Conservation (phyloP, 2,888 invertebrate species). For the Cactoblastis cactorum region DNA sequence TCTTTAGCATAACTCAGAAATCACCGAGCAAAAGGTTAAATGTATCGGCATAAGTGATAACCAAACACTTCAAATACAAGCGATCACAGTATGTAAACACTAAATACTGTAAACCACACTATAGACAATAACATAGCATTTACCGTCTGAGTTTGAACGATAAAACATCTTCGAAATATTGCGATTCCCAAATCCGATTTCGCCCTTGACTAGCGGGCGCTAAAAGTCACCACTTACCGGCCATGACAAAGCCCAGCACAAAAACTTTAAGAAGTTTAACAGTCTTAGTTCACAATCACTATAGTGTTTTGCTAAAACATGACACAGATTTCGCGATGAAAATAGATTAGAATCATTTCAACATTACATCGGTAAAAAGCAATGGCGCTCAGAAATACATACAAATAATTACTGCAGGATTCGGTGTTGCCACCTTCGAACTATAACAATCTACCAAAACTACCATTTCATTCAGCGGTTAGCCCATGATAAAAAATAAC, state of each 20-base stretch:
- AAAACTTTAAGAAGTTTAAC: conserved; percentile 75
- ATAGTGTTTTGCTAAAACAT: conserved; percentile 75
- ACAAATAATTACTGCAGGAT: conserved; percentile 74
- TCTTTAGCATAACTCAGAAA: conserved; percentile 48
- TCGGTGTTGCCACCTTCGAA: conserved; percentile 51
- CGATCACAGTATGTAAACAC: conserved; percentile 69
- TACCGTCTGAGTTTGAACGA: conserved; percentile 80
- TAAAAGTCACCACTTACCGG: conserved; percentile 86
- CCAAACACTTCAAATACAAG: conserved; percentile 69
- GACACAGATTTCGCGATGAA: conserved; percentile 78
- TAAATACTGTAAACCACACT: conserved; percentile 72
- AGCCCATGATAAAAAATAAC: no score
- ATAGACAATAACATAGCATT: conserved; percentile 78
- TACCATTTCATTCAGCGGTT: conserved; percentile 19
- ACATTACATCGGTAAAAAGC: conserved; percentile 77
- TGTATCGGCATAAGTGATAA: conserved; percentile 64
- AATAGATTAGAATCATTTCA: conserved; percentile 81
- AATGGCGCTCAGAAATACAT: conserved; percentile 78
- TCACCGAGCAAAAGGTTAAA: conserved; percentile 61
- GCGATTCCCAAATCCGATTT: conserved; percentile 78
- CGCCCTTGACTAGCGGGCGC: conserved; percentile 78
- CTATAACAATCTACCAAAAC: conserved; percentile 19
- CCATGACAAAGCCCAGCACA: conserved; percentile 86
- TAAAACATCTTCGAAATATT: conserved; percentile 80
- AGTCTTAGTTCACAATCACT: conserved; percentile 77